Percentiles rank a stretch among this genome's conserved stretches.
phyloP scores from a whole-genome alignment of 2,113 vertebrate species.

The Todiramphus saurophagus region DNA sequence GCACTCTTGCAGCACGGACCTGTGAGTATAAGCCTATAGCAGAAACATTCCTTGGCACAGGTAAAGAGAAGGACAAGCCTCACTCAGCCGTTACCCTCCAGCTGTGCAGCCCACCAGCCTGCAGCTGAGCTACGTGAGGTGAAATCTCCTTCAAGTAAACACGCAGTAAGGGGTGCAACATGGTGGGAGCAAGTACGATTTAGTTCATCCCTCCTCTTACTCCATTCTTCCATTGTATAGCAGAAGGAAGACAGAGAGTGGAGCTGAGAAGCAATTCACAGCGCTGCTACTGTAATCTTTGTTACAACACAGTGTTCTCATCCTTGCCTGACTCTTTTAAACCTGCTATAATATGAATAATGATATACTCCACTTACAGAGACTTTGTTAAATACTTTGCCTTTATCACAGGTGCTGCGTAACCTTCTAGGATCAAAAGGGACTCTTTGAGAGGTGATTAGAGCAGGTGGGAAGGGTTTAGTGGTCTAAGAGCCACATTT shows the following conservation, averaged over 20 bases:
- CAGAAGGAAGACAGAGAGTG: conserved; percentile 3
- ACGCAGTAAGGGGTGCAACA: not conserved
- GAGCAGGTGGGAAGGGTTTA: conserved; percentile 34
- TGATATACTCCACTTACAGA: not conserved
- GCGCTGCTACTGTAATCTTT: conserved; percentile 25
- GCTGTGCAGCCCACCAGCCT: not conserved
- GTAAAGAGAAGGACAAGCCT: not conserved
- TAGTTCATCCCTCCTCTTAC: not conserved
- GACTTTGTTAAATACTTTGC: conserved; percentile 56
- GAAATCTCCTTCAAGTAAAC: not conserved
- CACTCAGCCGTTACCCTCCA: not conserved
- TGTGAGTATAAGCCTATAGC: not conserved
- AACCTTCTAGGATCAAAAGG: conserved; percentile 36
- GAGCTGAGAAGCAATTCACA: not conserved
- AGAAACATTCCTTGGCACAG: fast-evolving
- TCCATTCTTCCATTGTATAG: not conserved
- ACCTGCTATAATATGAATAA: conserved; percentile 54
- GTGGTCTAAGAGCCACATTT: not conserved
- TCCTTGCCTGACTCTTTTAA: conserved; percentile 41
- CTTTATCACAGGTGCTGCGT: conserved; percentile 9
- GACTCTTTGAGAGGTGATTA: conserved; percentile 60
- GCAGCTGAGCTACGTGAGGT: not conserved
- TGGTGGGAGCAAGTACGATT: not conserved
- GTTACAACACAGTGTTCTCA: conserved; percentile 27
- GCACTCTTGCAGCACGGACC: not conserved